Evolutionary conservation across 2,113 vertebrate genomes (phyloP).

Genomic region (Toxotes jaculatrix): DNA sequence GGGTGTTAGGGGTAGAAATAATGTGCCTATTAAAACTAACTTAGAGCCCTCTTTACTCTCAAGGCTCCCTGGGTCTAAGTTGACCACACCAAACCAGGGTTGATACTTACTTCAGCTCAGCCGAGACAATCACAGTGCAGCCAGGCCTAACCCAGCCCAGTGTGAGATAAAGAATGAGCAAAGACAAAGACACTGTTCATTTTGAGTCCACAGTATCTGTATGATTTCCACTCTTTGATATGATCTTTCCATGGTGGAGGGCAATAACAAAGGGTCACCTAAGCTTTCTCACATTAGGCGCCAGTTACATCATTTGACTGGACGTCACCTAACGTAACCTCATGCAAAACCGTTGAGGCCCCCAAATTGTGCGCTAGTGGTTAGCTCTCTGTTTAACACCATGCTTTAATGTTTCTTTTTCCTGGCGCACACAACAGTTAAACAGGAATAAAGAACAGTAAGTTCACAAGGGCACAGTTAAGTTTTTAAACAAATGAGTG

Average conservation of each 20-base stretch:
- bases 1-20: slow-evolving; percentile 78
- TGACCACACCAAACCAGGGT: slow-evolving; percentile 72
- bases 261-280: slow-evolving; percentile 64
- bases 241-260: slow-evolving; percentile 63
- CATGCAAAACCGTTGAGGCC: slow-evolving; percentile 47
- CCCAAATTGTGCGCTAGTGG: slow-evolving; percentile 36
- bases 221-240: slow-evolving; percentile 62
- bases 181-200: slow-evolving; percentile 69
- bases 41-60: slow-evolving; percentile 79
- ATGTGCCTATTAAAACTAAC: slow-evolving; percentile 85
- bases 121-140: slow-evolving; percentile 43
- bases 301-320: slow-evolving; percentile 72
- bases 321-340: slow-evolving; percentile 45
- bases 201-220: slow-evolving; percentile 44
- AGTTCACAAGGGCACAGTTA: slow-evolving; percentile 46
- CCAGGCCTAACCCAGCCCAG: slow-evolving; percentile 34
- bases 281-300: slow-evolving; percentile 49
- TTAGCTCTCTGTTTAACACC: slow-evolving; percentile 28
- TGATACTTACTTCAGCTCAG: slow-evolving; percentile 55
- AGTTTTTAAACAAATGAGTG: slow-evolving; percentile 57
- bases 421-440: slow-evolving; percentile 47
- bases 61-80: slow-evolving; percentile 74
- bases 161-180: slow-evolving; percentile 51
- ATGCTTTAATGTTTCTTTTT: slow-evolving; percentile 52
- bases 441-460: slow-evolving; percentile 21